Conservation (phyloP, 2,888 invertebrate species). For the Schrankia costaestrigalis region DNA sequence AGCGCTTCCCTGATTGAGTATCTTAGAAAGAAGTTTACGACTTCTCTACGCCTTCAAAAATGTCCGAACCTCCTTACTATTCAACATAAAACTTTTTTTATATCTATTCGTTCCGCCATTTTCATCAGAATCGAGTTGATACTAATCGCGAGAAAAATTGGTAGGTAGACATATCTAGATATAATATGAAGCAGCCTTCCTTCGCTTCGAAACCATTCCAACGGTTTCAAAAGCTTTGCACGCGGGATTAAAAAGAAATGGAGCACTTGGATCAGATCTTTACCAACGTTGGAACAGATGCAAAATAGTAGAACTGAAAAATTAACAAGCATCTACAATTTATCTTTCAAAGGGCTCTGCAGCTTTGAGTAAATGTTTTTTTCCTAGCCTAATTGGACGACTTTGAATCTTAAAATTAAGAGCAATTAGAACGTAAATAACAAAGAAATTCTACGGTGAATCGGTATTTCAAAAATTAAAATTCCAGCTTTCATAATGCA, state of each 20-base stretch:
- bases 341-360: too few species aligned
- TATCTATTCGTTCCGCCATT: constrained; percentile 24
- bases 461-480: too few species aligned
- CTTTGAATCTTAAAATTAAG: too few species aligned
- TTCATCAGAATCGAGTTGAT: constrained; percentile 30
- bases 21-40: constrained; percentile 47
- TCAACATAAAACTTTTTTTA: constrained; percentile 49
- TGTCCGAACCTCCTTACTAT: constrained; percentile 41
- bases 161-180: constrained; percentile 16
- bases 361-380: too few species aligned
- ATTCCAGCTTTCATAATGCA: too few species aligned
- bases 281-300: constrained; percentile 3
- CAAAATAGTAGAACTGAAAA: background rate
- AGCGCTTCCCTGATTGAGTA: too few species aligned
- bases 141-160: constrained; percentile 17
- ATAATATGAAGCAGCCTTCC: constrained; percentile 8
- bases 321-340: too few species aligned
- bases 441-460: too few species aligned
- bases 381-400: too few species aligned
- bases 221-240: constrained; percentile 15
- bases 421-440: too few species aligned
- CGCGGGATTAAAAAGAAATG: constrained; percentile 26
- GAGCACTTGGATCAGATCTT: constrained; percentile 11
- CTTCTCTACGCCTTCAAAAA: constrained; percentile 33
- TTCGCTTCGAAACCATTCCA: constrained; percentile 11